Evolutionary conservation across 2,113 vertebrate species (phyloP).

Genomic region (Stigmatopora nigra): DNA sequence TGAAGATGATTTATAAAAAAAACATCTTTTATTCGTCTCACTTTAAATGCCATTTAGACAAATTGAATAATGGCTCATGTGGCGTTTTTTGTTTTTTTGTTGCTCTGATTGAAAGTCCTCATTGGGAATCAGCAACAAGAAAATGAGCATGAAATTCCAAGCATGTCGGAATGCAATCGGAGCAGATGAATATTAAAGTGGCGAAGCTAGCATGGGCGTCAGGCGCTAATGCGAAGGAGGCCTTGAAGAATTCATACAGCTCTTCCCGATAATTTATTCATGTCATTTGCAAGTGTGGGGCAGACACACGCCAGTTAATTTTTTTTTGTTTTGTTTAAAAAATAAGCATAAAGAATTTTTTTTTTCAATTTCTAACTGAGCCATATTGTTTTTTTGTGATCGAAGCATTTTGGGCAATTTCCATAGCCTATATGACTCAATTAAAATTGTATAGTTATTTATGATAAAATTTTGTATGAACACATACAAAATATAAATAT

Average conservation of each 20-base stretch:
- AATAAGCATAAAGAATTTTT: not conserved
- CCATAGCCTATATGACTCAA: too few relatives aligned
- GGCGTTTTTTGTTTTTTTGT: constrained; percentile 30
- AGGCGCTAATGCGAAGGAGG: constrained; percentile 4
- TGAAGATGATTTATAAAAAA: not conserved
- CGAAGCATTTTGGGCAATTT: too few relatives aligned
- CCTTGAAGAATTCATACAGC: constrained; percentile 11
- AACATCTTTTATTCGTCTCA: not conserved
- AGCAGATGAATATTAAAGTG: constrained; percentile 35
- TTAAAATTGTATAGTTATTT: too few relatives aligned
- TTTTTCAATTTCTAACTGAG: not conserved
- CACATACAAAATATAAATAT: too few relatives aligned
- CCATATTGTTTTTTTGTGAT: too few relatives aligned
- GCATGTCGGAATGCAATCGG: constrained; percentile 22
- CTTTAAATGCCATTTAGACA: constrained; percentile 7
- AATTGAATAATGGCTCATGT: constrained; percentile 18
- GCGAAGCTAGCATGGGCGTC: constrained; percentile 12
- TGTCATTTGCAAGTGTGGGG: not conserved
- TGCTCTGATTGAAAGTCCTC: constrained; percentile 25
- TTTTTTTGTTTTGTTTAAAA: not conserved
- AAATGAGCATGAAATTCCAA: constrained; percentile 17
- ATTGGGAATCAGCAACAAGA: constrained; percentile 16
- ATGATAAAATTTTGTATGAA: too few relatives aligned
- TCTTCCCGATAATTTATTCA: constrained; percentile 13
- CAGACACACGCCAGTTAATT: constrained; percentile 1